phyloP scores from a whole-genome alignment of 1,140 invertebrate genomes.

The Phthorimaea operculella region DNA sequence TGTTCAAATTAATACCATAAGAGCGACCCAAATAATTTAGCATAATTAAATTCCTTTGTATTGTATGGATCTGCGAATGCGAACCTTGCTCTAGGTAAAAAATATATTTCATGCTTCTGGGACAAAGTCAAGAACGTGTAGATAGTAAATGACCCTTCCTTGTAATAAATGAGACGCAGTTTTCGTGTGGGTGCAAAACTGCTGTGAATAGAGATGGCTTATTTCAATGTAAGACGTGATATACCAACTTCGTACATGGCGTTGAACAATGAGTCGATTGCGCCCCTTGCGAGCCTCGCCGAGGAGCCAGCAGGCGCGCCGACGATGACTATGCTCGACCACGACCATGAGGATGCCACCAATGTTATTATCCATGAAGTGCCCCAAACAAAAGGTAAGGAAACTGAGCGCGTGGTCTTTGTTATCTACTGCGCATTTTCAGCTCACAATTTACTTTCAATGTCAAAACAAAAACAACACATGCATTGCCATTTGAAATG shows the following conservation, averaged over 20 bases:
- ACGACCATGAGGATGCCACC: constrained; percentile 52
- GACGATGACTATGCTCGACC: constrained; percentile 48
- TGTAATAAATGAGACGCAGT: constrained; percentile 38
- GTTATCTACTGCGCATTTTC: no score
- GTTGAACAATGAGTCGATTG: constrained; percentile 48
- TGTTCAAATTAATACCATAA: no score
- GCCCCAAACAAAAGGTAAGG: constrained; percentile 54
- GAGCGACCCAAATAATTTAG: no score
- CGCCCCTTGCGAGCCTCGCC: constrained; percentile 38
- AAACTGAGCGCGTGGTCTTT: no score
- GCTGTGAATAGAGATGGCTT: constrained; percentile 36
- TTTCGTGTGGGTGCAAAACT: constrained; percentile 14
- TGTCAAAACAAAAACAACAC: no score
- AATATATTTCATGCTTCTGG: constrained; percentile 41
- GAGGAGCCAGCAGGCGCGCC: constrained; percentile 38
- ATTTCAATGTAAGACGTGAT: constrained; percentile 46
- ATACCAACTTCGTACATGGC: constrained; percentile 41
- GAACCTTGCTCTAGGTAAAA: constrained; percentile 29
- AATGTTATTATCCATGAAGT: constrained; percentile 62
- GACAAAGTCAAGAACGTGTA: constrained; percentile 55
- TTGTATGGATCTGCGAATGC: constrained; percentile 26
- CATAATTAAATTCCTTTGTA: constrained; percentile 31
- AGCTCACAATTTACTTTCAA: no score
- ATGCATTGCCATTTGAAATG: no score
- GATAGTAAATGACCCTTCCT: constrained; percentile 37